Percentiles rank a stretch among this genome's conserved stretches.
Evolutionary conservation across 2,888 invertebrate genomes (phyloP).

Genomic region (Ochropleura leucogaster): DNA sequence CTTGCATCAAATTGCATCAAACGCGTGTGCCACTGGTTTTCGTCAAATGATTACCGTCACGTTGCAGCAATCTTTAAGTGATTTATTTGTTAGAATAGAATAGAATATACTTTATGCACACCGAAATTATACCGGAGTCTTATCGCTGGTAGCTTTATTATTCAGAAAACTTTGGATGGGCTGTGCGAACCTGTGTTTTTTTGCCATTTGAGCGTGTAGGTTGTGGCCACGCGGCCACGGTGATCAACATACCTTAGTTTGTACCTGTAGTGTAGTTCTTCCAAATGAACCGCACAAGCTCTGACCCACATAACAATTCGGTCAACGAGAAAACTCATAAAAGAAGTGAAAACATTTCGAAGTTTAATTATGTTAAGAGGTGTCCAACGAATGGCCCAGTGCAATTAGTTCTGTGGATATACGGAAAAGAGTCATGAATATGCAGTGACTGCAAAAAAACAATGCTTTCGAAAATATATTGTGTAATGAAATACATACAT

Average conservation of each 20-base stretch:
- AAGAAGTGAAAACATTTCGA: conserved; percentile 23
- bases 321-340: conserved; percentile 22
- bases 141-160: too few relatives aligned
- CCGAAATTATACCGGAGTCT: too few relatives aligned
- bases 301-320: conserved; percentile 34
- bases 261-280: neutral
- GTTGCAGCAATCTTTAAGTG: neutral
- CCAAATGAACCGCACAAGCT: neutral
- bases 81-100: neutral
- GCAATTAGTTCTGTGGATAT: conserved; percentile 26
- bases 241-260: neutral
- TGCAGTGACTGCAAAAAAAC: neutral
- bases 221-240: too few relatives aligned
- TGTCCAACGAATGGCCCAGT: conserved; percentile 5
- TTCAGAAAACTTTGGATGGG: too few relatives aligned
- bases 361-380: conserved; percentile 20
- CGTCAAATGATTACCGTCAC: neutral
- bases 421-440: neutral
- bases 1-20: neutral
- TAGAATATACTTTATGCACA: too few relatives aligned
- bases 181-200: neutral
- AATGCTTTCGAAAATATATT: neutral
- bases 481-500: neutral
- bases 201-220: neutral
- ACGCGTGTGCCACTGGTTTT: neutral